phyloP scores from a whole-genome alignment of 2,888 invertebrate species.

The Netelia fuscicornis region DNA sequence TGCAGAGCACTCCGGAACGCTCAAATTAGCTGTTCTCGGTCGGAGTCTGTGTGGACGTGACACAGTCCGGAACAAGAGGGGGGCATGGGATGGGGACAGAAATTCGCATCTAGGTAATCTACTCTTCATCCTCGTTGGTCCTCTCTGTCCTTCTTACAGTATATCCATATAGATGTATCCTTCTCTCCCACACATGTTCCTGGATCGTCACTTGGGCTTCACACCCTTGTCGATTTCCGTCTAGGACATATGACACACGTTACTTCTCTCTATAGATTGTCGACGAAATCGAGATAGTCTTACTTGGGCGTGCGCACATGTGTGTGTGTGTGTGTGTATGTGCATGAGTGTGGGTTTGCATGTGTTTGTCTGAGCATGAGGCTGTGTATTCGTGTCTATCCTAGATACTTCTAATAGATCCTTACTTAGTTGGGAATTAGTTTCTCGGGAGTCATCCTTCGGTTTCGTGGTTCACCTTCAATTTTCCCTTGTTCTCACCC shows the following conservation, averaged over 20 bases:
- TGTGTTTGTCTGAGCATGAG: background rate
- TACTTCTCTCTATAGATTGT: background rate
- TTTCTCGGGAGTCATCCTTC: background rate
- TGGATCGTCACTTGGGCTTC: conserved; percentile 48
- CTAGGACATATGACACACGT: background rate
- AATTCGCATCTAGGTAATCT: conserved; percentile 4
- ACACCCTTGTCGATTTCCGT: conserved; percentile 3
- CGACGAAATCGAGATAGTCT: background rate
- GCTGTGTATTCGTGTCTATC: background rate
- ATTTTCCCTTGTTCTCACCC: background rate
- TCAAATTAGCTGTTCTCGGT: conserved; percentile 76
- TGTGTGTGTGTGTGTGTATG: background rate
- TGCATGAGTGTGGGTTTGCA: background rate
- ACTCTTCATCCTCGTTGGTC: background rate
- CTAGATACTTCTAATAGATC: background rate
- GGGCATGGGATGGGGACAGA: conserved; percentile 11
- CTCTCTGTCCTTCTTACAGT: conserved; percentile 10
- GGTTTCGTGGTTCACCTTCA: background rate
- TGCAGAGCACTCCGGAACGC: conserved; percentile 30
- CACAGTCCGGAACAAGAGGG: conserved; percentile 51
- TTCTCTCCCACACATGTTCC: conserved; percentile 7
- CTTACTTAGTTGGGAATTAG: background rate
- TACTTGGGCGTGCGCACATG: background rate
- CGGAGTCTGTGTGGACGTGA: conserved; percentile 65
- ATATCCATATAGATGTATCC: conserved; percentile 23